Percentiles rank a stretch among this genome's conserved stretches.
Conservation (phyloP, 2,113 vertebrate species). For the Scatophagus argus region DNA sequence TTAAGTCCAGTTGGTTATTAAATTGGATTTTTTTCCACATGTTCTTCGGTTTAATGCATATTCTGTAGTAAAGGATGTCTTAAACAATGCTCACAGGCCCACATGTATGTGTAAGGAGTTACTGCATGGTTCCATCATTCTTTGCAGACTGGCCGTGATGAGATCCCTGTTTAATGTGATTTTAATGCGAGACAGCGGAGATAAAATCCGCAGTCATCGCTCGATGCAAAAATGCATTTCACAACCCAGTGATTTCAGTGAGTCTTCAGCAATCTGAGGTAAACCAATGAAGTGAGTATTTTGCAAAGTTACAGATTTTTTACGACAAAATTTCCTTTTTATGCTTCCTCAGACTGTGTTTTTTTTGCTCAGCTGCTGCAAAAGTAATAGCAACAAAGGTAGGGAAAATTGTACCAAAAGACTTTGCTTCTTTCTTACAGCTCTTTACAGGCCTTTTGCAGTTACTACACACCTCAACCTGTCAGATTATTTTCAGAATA, state of each 20-base stretch:
- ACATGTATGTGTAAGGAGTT: background rate
- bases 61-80: background rate
- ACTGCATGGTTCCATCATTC: background rate
- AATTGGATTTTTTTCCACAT: too few relatives aligned
- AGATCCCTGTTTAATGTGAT: background rate
- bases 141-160: background rate
- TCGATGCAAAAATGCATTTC: background rate
- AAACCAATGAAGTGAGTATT: background rate
- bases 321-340: background rate
- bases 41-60: background rate
- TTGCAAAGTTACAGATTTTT: background rate
- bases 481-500: background rate
- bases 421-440: background rate
- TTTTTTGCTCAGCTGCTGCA: slow-evolving; percentile 27
- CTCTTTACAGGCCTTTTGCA: background rate
- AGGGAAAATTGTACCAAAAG: background rate
- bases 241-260: background rate
- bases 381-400: background rate
- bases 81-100: background rate
- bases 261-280: background rate
- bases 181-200: background rate
- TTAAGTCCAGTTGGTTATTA: background rate
- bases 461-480: too few relatives aligned
- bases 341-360: background rate
- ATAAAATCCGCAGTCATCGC: background rate